Base-by-base conservation (phyloP, 2,888 invertebrate genomes). In the Agapostemon virescens region DNA sequence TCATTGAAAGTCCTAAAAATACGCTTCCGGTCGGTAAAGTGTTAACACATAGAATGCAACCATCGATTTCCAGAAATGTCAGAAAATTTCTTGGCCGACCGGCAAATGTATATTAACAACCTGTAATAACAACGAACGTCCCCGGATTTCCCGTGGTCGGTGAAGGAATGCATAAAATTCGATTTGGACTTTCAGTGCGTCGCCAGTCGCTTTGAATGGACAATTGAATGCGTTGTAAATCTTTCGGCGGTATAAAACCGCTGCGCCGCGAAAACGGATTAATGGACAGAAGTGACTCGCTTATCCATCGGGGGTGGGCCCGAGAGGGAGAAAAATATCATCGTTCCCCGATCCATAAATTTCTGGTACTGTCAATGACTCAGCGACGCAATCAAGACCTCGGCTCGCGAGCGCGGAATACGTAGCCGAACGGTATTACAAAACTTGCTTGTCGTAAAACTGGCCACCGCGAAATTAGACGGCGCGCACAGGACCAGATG, bases 341-440 rank as follows among this genome's bases (percentile, higher is more conserved):
- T 74, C 86, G 81, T 55, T 77, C 69, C 69, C 26, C 69, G 55
- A 30, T 20, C 85, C 71, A 87, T 87, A 88, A 87, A 88, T 88
- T 88, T 81, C 74, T 71, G 33, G 40, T 64, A 69, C 79, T 87
- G 87, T 87, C 88, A 82, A 88, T 88, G 88, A 88, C 82, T 88
- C 88, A 84, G 81, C 81, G 81, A 77, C 73, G 79, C 78, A 86
- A 88, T 88, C 88, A 87, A 86, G 84, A 67, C 64, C 64, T 80
- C 81, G 77, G 58, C 52, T 38, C 30, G 17, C n/a, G 68, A 26
- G 42, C 61, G 11, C 40, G 17, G 26, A 15, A 67, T 26, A 38
- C 38, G 26, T 66, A 66, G 17, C 42, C 26, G 40, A 5, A 38
- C 45, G 52, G 36, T 42, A 71, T 77, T 77, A 77, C 77, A 68